Evolutionary conservation across 2,888 invertebrate species (phyloP).

Genomic region (Eurois occulta): DNA sequence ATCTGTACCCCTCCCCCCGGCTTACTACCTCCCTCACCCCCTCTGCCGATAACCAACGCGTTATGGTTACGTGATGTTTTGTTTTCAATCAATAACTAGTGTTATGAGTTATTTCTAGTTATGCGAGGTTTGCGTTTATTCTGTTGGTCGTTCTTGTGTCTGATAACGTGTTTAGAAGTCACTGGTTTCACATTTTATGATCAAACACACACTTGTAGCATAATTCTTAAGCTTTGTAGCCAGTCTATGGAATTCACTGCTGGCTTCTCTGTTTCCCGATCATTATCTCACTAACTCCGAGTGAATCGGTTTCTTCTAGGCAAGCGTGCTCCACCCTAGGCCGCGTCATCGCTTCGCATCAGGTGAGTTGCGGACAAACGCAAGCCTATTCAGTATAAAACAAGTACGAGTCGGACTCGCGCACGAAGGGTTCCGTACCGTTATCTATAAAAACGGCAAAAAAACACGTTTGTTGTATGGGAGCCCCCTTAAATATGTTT

Average conservation of each 20-base stretch:
- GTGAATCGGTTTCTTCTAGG: background rate
- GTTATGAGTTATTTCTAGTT: conserved; percentile 60
- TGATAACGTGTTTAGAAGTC: background rate
- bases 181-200: background rate
- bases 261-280: background rate
- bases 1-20: conserved; percentile 70
- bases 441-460: too few relatives aligned
- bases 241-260: background rate
- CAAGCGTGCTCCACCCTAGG: background rate
- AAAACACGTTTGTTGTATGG: too few relatives aligned
- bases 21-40: conserved; percentile 60
- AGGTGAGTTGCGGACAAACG: too few relatives aligned
- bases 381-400: background rate
- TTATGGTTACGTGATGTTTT: conserved; percentile 68
- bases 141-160: background rate
- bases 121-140: conserved; percentile 35
- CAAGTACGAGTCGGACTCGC: too few relatives aligned
- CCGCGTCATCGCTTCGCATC: background rate
- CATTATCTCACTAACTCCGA: too few relatives aligned
- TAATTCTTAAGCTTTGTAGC: background rate
- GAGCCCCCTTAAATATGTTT: too few relatives aligned
- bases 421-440: too few relatives aligned
- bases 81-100: conserved; percentile 74
- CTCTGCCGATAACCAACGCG: conserved; percentile 72
- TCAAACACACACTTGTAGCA: background rate